phyloP scores from a whole-genome alignment of 2,888 invertebrate genomes.

The Drosophila neoperkinsi region DNA sequence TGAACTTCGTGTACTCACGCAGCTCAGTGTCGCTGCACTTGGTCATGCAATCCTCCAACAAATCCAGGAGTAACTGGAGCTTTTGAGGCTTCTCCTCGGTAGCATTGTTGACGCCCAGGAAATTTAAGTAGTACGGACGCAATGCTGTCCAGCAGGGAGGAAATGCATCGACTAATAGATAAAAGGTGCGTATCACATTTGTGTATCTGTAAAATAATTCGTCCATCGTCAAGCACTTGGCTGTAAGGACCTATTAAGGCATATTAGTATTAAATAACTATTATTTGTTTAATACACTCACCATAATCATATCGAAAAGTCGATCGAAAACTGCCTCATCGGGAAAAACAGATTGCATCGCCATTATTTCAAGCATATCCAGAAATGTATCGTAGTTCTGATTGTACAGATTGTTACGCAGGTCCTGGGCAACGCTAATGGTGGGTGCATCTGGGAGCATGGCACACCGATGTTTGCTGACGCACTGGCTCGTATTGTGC shows the following conservation, averaged over 20 bases:
- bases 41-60: constrained; percentile 67
- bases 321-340: constrained; percentile 79
- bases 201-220: constrained; percentile 55
- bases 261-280: not conserved
- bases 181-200: constrained; percentile 73
- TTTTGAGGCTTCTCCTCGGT: constrained; percentile 49
- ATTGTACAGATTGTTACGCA: constrained; percentile 71
- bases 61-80: constrained; percentile 59
- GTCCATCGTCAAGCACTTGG: constrained; percentile 43
- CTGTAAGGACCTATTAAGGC: constrained; percentile 45
- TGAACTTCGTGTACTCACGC: constrained; percentile 24
- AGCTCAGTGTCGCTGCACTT: constrained; percentile 61
- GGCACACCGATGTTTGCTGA: constrained; percentile 78
- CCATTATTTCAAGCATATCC: constrained; percentile 75
- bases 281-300: constrained; percentile 32
- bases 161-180: constrained; percentile 77
- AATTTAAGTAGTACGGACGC: constrained; percentile 68
- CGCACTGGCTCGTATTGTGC: constrained; percentile 76
- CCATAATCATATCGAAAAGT: constrained; percentile 82
- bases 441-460: constrained; percentile 73
- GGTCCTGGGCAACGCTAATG: constrained; percentile 58
- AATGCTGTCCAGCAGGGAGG: constrained; percentile 84
- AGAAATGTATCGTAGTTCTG: constrained; percentile 79
- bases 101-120: constrained; percentile 11
- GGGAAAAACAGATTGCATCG: constrained; percentile 80